Conservation (phyloP, 2,888 invertebrate species). For the Chesias legatella region DNA sequence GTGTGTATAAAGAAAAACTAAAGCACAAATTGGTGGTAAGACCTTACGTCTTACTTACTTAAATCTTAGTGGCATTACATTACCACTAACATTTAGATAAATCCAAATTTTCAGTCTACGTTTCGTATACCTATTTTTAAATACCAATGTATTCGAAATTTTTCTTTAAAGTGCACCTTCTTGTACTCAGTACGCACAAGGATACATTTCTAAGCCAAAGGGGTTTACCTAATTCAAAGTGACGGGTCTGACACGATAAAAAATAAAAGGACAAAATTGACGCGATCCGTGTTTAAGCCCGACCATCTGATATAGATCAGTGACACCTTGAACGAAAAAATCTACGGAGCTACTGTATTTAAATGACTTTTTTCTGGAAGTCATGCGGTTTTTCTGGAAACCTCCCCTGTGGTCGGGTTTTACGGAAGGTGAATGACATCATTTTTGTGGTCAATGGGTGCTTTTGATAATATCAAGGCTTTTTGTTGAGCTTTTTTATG, state of each 20-base stretch:
- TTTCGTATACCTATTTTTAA: too few species aligned
- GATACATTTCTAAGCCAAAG: conserved; percentile 60
- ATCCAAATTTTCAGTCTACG: too few species aligned
- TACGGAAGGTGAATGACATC: conserved; percentile 51
- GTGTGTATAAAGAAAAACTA: too few species aligned
- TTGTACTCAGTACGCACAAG: conserved; percentile 50
- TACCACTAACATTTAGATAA: too few species aligned
- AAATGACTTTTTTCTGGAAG: conserved; percentile 61
- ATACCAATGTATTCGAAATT: too few species aligned
- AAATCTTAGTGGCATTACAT: too few species aligned
- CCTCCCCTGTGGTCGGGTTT: conserved; percentile 63
- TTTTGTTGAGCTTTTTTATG: conserved; percentile 14
- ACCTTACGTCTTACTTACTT: too few species aligned
- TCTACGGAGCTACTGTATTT: conserved; percentile 73
- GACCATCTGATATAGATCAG: conserved; percentile 73
- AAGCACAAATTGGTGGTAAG: too few species aligned
- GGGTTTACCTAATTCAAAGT: conserved; percentile 76
- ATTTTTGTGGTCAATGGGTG: conserved; percentile 44
- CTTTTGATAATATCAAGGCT: conserved; percentile 39
- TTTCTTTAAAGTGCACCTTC: too few species aligned
- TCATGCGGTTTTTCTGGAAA: conserved; percentile 60
- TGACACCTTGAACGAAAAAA: conserved; percentile 64
- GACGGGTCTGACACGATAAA: conserved; percentile 66
- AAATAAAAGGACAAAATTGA: conserved; percentile 54
- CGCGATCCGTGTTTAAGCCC: conserved; percentile 71